Evolutionary conservation across 2,113 vertebrate genomes (phyloP).

Genomic region (Sinocyclocheilus anshuiensis): DNA sequence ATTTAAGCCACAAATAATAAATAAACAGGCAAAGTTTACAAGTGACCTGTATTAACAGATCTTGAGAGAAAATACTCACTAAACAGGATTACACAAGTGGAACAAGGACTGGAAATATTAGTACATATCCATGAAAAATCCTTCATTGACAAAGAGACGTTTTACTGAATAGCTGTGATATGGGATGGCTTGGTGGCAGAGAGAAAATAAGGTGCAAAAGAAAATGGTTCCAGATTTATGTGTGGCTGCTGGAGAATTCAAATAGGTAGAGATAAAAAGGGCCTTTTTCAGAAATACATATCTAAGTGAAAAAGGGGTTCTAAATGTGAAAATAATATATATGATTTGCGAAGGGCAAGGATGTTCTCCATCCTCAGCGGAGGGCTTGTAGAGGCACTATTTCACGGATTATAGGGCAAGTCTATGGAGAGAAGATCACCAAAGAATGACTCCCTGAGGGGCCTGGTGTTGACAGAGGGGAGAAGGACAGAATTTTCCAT

Average conservation of each 20-base stretch:
- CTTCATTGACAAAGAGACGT: conserved; percentile 20
- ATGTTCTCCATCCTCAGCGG: conserved; percentile 32
- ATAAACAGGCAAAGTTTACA: neutral
- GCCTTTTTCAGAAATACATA: conserved; percentile 51
- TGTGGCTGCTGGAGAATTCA: conserved; percentile 31
- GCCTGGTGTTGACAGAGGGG: conserved; percentile 30
- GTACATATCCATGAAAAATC: conserved; percentile 24
- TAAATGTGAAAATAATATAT: conserved; percentile 56
- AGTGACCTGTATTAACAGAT: neutral
- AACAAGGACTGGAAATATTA: conserved; percentile 22
- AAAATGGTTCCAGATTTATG: conserved; percentile 48
- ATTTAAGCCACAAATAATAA: neutral
- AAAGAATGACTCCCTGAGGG: conserved; percentile 53
- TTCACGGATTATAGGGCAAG: conserved; percentile 62
- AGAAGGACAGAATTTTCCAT: conserved; percentile 57
- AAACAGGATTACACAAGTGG: conserved; percentile 44
- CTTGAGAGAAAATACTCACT: conserved; percentile 27
- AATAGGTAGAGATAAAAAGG: conserved; percentile 51
- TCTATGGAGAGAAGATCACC: conserved; percentile 55
- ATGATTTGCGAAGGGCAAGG: conserved; percentile 47
- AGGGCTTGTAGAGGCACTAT: conserved; percentile 51
- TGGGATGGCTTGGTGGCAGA: neutral
- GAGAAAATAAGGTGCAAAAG: conserved; percentile 51
- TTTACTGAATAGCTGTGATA: conserved; percentile 17
- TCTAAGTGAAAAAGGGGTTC: conserved; percentile 49